Evolutionary conservation across 2,113 vertebrate species (phyloP).

Genomic region (Brachyhypopomus gauderio): DNA sequence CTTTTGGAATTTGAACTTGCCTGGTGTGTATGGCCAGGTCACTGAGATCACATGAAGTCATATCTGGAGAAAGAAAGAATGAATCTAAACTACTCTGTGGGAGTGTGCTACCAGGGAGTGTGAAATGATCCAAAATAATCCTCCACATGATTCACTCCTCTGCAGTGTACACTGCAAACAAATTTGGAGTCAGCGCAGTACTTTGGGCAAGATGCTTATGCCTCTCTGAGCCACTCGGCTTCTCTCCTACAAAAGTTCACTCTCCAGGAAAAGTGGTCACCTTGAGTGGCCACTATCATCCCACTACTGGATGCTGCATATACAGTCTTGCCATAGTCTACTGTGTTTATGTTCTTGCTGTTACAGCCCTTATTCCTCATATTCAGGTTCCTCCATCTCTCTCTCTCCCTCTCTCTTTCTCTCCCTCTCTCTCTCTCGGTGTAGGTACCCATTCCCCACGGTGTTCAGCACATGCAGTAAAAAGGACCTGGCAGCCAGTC

Average conservation of each 20-base stretch:
- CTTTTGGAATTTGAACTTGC: slow-evolving; percentile 19
- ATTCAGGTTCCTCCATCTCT: not conserved
- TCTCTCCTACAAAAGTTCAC: not conserved
- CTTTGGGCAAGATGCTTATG: slow-evolving; percentile 12
- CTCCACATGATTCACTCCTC: slow-evolving; percentile 7
- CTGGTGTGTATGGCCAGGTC: not conserved
- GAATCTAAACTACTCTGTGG: slow-evolving; percentile 1
- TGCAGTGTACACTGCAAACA: slow-evolving; percentile 14
- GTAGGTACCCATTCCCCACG: slow-evolving; percentile 91
- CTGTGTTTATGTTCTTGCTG: not conserved
- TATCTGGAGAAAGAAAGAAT: too few species aligned
- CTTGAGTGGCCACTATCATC: slow-evolving; percentile 5
- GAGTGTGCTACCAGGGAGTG: not conserved
- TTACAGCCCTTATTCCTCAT: not conserved
- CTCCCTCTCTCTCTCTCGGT: not conserved
- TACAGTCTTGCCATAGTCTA: not conserved
- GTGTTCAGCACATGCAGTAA: slow-evolving; percentile 97
- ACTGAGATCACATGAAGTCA: not conserved
- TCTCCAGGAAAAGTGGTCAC: slow-evolving; percentile 14
- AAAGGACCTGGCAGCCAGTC: slow-evolving; percentile 89
- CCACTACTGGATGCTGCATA: not conserved
- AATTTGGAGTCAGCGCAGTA: slow-evolving; percentile 15
- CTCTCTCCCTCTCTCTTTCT: slow-evolving; percentile 11
- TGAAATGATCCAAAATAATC: slow-evolving; percentile 13
- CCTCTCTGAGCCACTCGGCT: not conserved